These are phyloP conservation scores for Threskiornis aethiopicus DNA, from an alignment of 2,797 vertebrate genomes.

Conservation along the genomic window DNA sequence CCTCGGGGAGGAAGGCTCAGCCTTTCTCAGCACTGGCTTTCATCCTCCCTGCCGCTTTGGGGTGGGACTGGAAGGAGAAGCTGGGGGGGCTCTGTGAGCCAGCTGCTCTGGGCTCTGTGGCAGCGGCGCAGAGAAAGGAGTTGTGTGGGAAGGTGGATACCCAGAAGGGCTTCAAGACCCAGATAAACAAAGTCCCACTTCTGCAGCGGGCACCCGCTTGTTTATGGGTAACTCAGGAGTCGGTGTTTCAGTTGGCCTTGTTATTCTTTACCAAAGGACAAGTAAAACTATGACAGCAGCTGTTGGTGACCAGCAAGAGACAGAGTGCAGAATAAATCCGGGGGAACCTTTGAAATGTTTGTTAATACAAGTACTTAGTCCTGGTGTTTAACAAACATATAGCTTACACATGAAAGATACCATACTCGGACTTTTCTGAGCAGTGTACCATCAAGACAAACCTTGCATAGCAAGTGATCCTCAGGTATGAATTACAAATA, in stretches of 20 bases:
- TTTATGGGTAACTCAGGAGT: background rate
- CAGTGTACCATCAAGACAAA: background rate
- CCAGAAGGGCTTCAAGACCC: background rate
- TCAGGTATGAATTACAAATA: background rate
- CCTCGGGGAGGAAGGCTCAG: background rate
- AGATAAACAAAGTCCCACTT: background rate
- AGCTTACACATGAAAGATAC: background rate
- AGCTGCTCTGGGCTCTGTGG: background rate
- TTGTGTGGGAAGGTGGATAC: background rate
- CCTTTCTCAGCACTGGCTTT: background rate
- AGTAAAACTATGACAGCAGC: background rate
- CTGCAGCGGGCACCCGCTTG: rapidly evolving
- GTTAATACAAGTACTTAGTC: background rate
- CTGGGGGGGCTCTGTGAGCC: background rate
- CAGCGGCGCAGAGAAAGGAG: rapidly evolving
- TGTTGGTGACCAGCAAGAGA: background rate
- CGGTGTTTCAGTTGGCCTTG: background rate
- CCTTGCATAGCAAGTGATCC: background rate
- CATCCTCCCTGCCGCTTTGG: background rate
- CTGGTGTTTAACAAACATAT: background rate
- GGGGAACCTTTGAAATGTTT: background rate
- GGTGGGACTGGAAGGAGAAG: background rate
- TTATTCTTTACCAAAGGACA: background rate
- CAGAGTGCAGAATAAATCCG: background rate
- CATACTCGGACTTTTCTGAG: background rate